Percentiles rank a stretch among this genome's conserved stretches.
phyloP scores from a whole-genome alignment of 2,113 vertebrate species.

The Bolborhynchus lineola region DNA sequence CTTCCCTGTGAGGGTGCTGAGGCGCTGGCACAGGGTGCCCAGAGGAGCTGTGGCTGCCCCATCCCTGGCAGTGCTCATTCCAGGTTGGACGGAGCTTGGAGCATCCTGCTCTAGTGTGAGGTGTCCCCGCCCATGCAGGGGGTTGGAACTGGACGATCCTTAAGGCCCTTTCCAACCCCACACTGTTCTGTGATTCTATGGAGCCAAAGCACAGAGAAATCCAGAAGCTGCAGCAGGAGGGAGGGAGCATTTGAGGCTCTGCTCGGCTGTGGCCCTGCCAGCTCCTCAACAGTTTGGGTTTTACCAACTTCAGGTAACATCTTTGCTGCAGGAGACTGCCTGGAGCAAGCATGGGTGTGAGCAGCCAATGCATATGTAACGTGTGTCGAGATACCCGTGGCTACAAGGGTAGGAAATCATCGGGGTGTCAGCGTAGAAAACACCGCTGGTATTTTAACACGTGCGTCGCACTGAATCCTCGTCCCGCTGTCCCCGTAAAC shows the following conservation, averaged over 20 bases:
- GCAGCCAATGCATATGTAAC: rapidly evolving
- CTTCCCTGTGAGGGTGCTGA: too few species aligned
- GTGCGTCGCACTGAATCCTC: slow-evolving; percentile 11
- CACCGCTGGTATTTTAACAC: slow-evolving; percentile 28
- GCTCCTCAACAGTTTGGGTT: not conserved
- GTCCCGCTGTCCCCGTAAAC: slow-evolving; percentile 11
- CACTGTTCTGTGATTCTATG: not conserved
- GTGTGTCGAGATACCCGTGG: not conserved
- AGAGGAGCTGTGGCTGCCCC: too few species aligned
- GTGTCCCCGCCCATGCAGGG: not conserved
- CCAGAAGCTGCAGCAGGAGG: not conserved
- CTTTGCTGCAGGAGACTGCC: not conserved
- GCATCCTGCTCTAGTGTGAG: rapidly evolving
- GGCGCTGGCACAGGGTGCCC: too few species aligned
- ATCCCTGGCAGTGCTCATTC: not conserved
- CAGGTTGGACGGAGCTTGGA: not conserved
- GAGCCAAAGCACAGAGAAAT: not conserved
- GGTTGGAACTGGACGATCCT: not conserved
- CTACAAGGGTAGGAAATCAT: not conserved
- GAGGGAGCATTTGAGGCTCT: not conserved
- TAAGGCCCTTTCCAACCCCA: not conserved
- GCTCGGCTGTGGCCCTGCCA: rapidly evolving
- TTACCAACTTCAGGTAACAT: not conserved
- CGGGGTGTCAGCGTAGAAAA: not conserved
- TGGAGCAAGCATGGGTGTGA: not conserved